Base-by-base conservation (phyloP, 1,140 invertebrate genomes). In the Polyergus mexicanus region DNA sequence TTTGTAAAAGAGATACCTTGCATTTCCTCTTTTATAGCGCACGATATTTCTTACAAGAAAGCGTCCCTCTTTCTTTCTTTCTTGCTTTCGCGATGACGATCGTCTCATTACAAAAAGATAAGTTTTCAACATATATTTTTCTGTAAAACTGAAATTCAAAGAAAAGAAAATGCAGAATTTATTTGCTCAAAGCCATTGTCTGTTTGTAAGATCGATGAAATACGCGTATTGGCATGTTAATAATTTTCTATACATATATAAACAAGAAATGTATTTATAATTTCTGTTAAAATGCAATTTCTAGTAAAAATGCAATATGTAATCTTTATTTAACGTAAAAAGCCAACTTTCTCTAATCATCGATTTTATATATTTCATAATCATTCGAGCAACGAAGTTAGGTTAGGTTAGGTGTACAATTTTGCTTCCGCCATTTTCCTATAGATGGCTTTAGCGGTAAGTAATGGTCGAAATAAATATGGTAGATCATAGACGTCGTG, bases 1-100 rank as follows among this genome's bases (percentile, higher is more conserved):
- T 83, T 83, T 83, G 78, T 72, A 83, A 83, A 83, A 83, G 78
- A 83, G 78, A 83, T 83, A 83, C 78, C 68, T 72, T 47, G 78
- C 78, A 83, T 83, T 83, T 83, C 78, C 78, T 60, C 78, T 83
- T 83, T 83, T 83, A 83, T 83, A 83, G 78, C 68, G 38, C 25
- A 83, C 78, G 68, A 83, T 83, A 83, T 83, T 74, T 83, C 78
- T 74, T 38, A 54, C 38, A 83, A 83, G 78, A 83, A 60, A 83
- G 54, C 54, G 78, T 74, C 25, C 41, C 54, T 32, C 78, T 74
- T 72, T 74, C 68, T 72, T 83, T 60, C 68, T 72, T 83, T 60
- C 68, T 72, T 47, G 68, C 38, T 83, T 51, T 51, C 56, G 68
- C 68, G 78, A 38, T 83, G 78, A 83, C 68, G 68, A 35, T 25